Evolutionary conservation across 2,797 vertebrate species (phyloP).

Genomic region (Emydoidea blandingii): DNA sequence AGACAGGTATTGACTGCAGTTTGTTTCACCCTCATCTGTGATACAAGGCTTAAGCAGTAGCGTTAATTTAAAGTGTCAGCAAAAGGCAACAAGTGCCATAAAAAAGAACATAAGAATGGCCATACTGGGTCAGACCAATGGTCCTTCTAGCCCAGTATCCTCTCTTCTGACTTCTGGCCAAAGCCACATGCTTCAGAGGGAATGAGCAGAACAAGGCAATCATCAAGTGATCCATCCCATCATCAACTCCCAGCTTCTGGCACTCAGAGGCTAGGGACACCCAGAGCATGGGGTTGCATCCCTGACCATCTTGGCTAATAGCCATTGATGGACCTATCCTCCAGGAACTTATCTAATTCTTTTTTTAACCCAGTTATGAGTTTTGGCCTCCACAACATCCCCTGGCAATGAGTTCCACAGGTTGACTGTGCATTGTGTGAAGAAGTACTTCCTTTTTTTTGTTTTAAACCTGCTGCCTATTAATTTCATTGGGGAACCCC

Average conservation of each 20-base stretch:
- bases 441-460: background rate
- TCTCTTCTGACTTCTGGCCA: no score
- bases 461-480: background rate
- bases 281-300: background rate
- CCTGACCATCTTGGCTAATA: background rate
- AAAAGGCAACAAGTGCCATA: conserved; percentile 7
- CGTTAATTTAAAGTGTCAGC: background rate
- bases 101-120: background rate
- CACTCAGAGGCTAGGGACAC: background rate
- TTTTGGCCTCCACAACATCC: background rate
- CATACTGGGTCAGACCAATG: no score
- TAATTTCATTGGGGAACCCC: background rate
- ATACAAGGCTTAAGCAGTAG: background rate
- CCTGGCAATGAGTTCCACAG: background rate
- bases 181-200: no score
- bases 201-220: no score
- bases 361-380: background rate
- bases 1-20: background rate
- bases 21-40: background rate
- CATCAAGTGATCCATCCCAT: no score
- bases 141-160: no score
- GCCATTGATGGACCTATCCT: background rate
- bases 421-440: background rate
- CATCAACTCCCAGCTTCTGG: no score
- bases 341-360: background rate